These are phyloP conservation scores for Rhinopomastus cyanomelas DNA, from an alignment of 2,113 vertebrate genomes.

Conservation along the genomic window DNA sequence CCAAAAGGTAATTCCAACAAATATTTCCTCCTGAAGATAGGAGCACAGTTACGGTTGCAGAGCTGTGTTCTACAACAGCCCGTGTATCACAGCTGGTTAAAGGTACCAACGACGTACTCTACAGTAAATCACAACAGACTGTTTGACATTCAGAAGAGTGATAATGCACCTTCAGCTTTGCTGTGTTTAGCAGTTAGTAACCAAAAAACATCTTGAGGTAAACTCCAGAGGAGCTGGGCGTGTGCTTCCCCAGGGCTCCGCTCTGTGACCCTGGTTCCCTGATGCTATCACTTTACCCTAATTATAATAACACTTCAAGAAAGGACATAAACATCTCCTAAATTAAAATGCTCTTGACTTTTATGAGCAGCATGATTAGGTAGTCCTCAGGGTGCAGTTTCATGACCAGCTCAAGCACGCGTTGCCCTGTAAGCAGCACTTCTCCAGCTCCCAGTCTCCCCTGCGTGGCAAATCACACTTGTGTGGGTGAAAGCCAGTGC, in stretches of 20 bases:
- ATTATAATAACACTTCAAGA: constrained; percentile 7
- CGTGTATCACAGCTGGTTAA: constrained; percentile 21
- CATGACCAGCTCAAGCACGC: constrained; percentile 7
- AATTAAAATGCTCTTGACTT: constrained; percentile 33
- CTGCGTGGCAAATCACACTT: not conserved
- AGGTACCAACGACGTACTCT: not conserved
- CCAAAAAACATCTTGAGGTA: not conserved
- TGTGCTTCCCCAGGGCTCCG: not conserved
- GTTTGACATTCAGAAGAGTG: constrained; percentile 25
- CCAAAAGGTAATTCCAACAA: not conserved
- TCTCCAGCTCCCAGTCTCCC: not conserved
- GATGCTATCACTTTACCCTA: not conserved
- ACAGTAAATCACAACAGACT: constrained; percentile 20
- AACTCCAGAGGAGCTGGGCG: not conserved
- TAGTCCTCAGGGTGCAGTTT: constrained; percentile 4
- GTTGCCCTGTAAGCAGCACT: not conserved
- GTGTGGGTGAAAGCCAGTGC: not conserved
- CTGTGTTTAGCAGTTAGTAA: constrained; percentile 5
- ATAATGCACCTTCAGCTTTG: not conserved
- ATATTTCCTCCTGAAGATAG: constrained; percentile 20
- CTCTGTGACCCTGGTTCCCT: not conserved
- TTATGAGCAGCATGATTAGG: not conserved
- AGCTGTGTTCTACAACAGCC: not conserved
- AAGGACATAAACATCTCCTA: not conserved
- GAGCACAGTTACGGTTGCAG: not conserved